Conservation (phyloP, 2,113 vertebrate species). For the Xerus inauris region DNA sequence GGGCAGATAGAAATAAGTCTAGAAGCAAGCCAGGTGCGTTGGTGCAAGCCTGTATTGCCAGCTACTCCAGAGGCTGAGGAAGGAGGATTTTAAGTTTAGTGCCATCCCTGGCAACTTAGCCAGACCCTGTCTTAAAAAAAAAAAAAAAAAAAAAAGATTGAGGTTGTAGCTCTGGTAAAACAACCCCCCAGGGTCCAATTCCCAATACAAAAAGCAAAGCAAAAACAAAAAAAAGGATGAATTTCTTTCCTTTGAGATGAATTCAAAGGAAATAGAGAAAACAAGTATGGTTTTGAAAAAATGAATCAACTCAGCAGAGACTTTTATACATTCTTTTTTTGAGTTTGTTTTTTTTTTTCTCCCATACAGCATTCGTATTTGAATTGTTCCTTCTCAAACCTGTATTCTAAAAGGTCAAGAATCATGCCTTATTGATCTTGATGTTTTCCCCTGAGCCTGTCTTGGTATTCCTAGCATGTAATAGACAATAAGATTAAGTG, state of each 20-base stretch:
- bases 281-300: slow-evolving; percentile 22
- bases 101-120: too few relatives aligned
- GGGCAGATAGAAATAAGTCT: background rate
- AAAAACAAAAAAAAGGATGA: background rate
- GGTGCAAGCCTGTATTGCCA: too few relatives aligned
- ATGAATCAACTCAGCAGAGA: background rate
- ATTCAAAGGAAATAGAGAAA: background rate
- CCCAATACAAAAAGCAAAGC: too few relatives aligned
- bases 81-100: too few relatives aligned
- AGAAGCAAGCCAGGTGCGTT: too few relatives aligned
- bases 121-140: too few relatives aligned
- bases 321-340: background rate
- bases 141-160: too few relatives aligned
- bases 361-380: background rate
- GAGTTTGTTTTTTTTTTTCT: background rate
- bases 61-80: too few relatives aligned
- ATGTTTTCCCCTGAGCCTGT: background rate
- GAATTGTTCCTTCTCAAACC: background rate
- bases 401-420: background rate
- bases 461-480: background rate
- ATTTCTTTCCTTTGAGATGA: too few relatives aligned
- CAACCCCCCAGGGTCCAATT: too few relatives aligned
- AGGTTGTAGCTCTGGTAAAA: too few relatives aligned
- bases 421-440: background rate
- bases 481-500: background rate